Evolutionary conservation across 2,113 vertebrate species (phyloP).

Genomic region (Clarias magur): DNA sequence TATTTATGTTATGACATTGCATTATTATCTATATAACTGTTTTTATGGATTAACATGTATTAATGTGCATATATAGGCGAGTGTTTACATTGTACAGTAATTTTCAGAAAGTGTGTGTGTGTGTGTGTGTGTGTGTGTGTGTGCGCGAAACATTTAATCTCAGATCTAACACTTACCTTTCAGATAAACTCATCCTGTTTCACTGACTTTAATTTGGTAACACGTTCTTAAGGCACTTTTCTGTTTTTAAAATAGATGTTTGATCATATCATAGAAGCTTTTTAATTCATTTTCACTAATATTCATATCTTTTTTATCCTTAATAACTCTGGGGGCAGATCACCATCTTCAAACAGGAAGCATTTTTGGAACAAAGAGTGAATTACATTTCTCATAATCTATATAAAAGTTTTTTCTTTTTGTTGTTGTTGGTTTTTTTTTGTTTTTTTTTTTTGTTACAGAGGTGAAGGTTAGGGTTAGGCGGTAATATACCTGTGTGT

Average conservation of each 20-base stretch:
- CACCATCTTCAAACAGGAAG: background rate
- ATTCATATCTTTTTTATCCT: background rate
- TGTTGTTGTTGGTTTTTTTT: too few species aligned
- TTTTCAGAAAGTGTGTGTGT: background rate
- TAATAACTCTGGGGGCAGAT: background rate
- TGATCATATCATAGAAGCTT: background rate
- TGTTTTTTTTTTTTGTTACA: background rate
- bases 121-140: background rate
- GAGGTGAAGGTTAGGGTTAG: background rate
- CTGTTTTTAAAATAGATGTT: background rate
- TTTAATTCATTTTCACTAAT: background rate
- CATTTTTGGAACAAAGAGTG: background rate
- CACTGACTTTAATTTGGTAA: background rate
- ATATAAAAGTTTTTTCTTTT: background rate
- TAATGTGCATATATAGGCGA: background rate
- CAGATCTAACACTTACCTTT: background rate
- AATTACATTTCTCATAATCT: background rate
- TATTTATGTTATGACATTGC: background rate
- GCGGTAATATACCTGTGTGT: constrained; percentile 24
- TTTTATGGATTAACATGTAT: background rate
- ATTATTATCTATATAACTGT: background rate
- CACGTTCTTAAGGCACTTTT: background rate
- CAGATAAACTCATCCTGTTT: background rate
- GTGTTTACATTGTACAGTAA: background rate
- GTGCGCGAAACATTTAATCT: background rate